Base-by-base conservation (phyloP, 2,888 invertebrate species). In the Meiosimyza decipiens region DNA sequence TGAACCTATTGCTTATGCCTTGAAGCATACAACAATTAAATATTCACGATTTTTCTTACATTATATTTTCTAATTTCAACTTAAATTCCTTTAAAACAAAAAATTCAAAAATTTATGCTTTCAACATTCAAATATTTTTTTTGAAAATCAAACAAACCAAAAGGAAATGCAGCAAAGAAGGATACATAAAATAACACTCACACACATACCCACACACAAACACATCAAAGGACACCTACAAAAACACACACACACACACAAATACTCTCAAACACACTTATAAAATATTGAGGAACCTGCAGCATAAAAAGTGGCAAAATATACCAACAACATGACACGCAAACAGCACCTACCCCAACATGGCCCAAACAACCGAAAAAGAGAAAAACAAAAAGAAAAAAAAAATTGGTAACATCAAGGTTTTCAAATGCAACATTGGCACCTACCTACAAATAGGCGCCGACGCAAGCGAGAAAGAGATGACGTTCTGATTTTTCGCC, bases 131-230 rank as follows among this genome's bases (percentile, higher is more conserved):
- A 52, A 62, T 11, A n/a, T 33, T 65, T 65, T 33, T n/a, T 52
- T 28, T n/a, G 12, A 40, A 40, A 52, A 65, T 52, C n/a, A 13
- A 57, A 18, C 16, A 12, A 50, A 51, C 18, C 50, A 12, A 49
- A 47, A 67, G 57, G 28, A 67, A 67, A 67, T 57, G 67, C 47
- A 67, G 18, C 57, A 49, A 49, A 49, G 3, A 47, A 13, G 22
- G 22, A 67, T 49, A 67, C 57, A 47, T 22, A 50, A 13, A 18
- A 57, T 18, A 50, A 6, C 9, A 51, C 22, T 16, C 49, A 49
- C 63, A n/a, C n/a, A 16, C 18, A 64, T 16, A 63, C 16, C 54
- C 66, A 11, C 16, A 40, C n/a, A 40, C 40, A n/a, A 28, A 15
- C 33, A 54, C 52, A 54, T 40, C 9, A 40, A 40, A 33, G 47